Base-by-base conservation (phyloP, 2,797 vertebrate species). In the Sebastes elongatus region DNA sequence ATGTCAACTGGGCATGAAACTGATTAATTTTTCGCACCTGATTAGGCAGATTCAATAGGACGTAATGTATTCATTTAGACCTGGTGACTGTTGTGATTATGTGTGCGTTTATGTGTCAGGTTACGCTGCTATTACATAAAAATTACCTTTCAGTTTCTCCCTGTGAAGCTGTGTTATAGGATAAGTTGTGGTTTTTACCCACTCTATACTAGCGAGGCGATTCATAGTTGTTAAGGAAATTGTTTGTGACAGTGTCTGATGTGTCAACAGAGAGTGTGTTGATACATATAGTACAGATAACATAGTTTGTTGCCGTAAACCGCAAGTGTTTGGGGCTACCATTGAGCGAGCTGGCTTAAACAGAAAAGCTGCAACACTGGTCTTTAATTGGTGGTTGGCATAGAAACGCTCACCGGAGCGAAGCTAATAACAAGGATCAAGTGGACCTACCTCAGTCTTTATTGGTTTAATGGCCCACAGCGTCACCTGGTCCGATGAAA, bases 371-470 rank as follows among this genome's bases (percentile, higher is more conserved):
- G 73, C 49, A 65, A 71, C 76, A 79, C 69, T 42, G 53, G 32
- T 74, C 60, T 83, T 85, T 88, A 89, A 87, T 90, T 84, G 75
- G 76, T 78, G 78, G 90, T 91, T 92, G 86, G 72, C 84, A 90
- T 89, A 76, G 90, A 90, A 94, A 95, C 85, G 22, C 68, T 81
- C 61, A 25, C 65, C 53, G 23, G 84, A 66, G 71, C 49, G 27
- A 78, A 72, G 80, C 77, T 87, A 86, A 87, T 80, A 84, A 87
- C 74, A 20, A 59, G 78, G 64, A 89, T 88, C 35, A 85, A 88
- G 75, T 76, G 77, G 64, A 65, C 20, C 18, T 22, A 59, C 38
- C 81, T 85, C 53, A n/a, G 71, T 63, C 73, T 79, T 52, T 61
- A 22, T 71, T 75, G 84, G 76, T 76, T 77, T 75, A 82, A 72